Evolutionary conservation across 2,113 vertebrate genomes (phyloP), one percentile per base, ranked within the genome.

Genomic region (Lagopus muta): DNA sequence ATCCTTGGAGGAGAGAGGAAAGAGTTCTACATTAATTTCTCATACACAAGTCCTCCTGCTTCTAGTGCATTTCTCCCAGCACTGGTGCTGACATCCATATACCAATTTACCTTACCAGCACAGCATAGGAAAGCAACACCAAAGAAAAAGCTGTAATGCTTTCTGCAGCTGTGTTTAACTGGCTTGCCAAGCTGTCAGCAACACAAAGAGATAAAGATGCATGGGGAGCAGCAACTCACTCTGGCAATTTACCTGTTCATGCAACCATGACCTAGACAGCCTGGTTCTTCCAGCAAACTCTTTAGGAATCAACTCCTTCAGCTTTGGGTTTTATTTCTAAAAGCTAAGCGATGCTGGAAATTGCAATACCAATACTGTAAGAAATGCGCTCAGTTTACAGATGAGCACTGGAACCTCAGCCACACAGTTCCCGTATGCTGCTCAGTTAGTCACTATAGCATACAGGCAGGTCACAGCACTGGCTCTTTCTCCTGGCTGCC

Each of bases 371-470:
- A 45, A 36, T 12, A 32, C 8, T 13, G 11, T 32, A 27, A 84
- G 45, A 64, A 64, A 80, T 3, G 6, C 38, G 25, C 14, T 60
- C 47, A 64, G 24, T 5, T 77, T 48, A 28, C 18, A 60, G 42
- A 64, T 5, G 40, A 57, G 42, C 66, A 52, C 10, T 11, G 28
- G 43, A 78, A 28, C 21, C 10, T 47, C 21, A 58, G 42, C 19
- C 52, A 40, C 1, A 0, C 10, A 22, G 36, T 32, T 57, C 52
- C 13, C 4, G 5, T 20, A n/a, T 11, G 8, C 54, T 10, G 74
- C 72, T 32, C 57, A 28, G 14, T 20, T 72, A 27, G 34, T 42
- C 75, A 70, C 28, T 10, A 36, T 10, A 52, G 34, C 61, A 71
- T 32, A 12, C 25, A 34, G 21, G 11, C 30, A 54, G 9, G 16